These are phyloP conservation scores for Lepas anatifera DNA, from an alignment of 2,888 invertebrate genomes.

Conservation along the genomic window DNA sequence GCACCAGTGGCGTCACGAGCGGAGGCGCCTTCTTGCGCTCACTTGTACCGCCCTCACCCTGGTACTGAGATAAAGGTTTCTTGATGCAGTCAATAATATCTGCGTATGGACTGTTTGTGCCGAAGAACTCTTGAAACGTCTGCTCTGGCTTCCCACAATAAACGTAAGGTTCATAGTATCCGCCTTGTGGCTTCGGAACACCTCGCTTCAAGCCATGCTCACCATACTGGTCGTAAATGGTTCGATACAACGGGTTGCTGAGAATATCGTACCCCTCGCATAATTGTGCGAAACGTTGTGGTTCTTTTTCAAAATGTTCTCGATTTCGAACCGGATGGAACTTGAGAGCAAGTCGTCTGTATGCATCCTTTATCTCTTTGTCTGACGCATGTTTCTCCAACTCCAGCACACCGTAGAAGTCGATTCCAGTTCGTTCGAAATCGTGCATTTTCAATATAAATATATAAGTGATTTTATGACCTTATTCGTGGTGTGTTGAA, in stretches of 20 bases:
- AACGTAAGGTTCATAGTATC: constrained; percentile 54
- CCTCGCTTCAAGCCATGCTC: constrained; percentile 74
- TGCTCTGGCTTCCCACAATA: constrained; percentile 67
- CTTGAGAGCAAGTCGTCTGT: constrained; percentile 35
- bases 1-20: neutral
- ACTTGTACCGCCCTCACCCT: neutral
- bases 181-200: constrained; percentile 50
- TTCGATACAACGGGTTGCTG: constrained; percentile 48
- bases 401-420: constrained; percentile 64
- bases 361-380: constrained; percentile 58
- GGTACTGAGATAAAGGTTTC: neutral
- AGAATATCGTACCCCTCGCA: constrained; percentile 71
- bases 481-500: too few species aligned
- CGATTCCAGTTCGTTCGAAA: constrained; percentile 44
- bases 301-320: neutral
- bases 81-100: constrained; percentile 47
- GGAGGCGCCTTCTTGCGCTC: constrained; percentile 38
- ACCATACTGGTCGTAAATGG: constrained; percentile 78
- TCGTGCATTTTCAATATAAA: too few species aligned
- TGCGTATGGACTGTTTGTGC: constrained; percentile 66
- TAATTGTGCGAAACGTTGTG: constrained; percentile 37
- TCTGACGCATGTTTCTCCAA: constrained; percentile 50
- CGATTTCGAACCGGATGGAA: neutral
- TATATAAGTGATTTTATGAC: too few species aligned
- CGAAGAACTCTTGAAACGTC: constrained; percentile 66